phyloP scores from a whole-genome alignment of 2,113 vertebrate species.

The Orientallactaga bullata region DNA sequence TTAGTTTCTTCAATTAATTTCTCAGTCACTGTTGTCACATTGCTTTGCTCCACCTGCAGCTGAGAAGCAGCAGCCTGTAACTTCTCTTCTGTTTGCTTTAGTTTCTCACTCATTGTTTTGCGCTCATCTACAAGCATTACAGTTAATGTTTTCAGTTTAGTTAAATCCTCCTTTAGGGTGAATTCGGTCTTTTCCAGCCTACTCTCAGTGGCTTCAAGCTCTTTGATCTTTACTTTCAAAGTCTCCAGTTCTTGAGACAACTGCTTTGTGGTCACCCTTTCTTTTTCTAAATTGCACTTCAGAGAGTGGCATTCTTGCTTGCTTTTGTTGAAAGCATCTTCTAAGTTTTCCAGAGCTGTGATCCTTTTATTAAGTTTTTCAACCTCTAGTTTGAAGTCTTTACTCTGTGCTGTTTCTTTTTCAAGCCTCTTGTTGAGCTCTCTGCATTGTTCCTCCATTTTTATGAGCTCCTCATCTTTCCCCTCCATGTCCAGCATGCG shows the following conservation, averaged over 20 bases:
- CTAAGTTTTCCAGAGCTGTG: conserved; percentile 95
- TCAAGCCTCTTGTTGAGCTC: conserved; percentile 96
- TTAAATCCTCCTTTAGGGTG: conserved; percentile 95
- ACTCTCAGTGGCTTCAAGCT: conserved; percentile 93
- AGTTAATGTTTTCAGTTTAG: conserved; percentile 97
- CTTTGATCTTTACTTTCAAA: conserved; percentile 93
- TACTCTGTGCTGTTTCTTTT: conserved; percentile 93
- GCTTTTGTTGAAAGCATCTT: conserved; percentile 96
- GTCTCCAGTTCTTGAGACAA: conserved; percentile 93
- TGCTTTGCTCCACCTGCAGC: conserved; percentile 95
- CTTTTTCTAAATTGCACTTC: conserved; percentile 95
- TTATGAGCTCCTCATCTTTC: conserved; percentile 96
- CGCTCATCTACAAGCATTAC: conserved; percentile 98
- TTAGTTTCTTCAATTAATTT: conserved; percentile 98
- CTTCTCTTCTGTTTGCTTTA: conserved; percentile 96
- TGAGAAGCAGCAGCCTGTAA: conserved; percentile 93
- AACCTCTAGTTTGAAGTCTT: conserved; percentile 93
- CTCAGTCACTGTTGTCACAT: conserved; percentile 95
- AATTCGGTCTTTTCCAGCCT: conserved; percentile 95
- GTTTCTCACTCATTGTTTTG: conserved; percentile 95
- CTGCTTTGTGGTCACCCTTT: conserved; percentile 93
- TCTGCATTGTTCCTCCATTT: conserved; percentile 97
- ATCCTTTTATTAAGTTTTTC: conserved; percentile 96
- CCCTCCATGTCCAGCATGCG: conserved; percentile 97
- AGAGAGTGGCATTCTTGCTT: conserved; percentile 95